Percentiles rank a stretch among this genome's conserved stretches.
Evolutionary conservation across 2,113 vertebrate genomes (phyloP).

Genomic region (Bujurquina vittata): DNA sequence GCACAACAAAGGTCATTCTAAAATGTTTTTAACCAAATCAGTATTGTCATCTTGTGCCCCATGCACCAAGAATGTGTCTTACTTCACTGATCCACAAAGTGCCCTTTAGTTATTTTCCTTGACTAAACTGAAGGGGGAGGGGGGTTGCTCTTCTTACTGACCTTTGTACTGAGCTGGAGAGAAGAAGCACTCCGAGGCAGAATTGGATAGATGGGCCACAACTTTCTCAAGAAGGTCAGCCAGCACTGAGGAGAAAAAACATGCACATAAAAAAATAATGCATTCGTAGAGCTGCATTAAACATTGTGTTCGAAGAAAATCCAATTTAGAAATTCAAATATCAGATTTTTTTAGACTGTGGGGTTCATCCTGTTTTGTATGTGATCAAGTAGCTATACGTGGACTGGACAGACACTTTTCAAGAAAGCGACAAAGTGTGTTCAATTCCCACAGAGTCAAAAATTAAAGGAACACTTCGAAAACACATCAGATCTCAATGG

Average conservation of each 20-base stretch:
- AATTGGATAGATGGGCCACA: constrained; percentile 84
- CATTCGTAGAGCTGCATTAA: background rate
- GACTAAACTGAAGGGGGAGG: background rate
- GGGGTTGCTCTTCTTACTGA: constrained; percentile 71
- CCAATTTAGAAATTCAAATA: background rate
- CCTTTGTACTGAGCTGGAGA: constrained; percentile 81
- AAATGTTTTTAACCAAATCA: background rate
- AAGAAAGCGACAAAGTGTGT: background rate
- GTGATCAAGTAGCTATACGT: background rate
- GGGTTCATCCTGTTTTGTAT: background rate
- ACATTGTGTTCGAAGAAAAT: background rate
- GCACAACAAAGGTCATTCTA: background rate
- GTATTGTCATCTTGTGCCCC: background rate
- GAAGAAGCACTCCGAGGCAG: constrained; percentile 83
- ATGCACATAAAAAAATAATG: background rate
- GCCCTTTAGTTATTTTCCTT: constrained; percentile 24
- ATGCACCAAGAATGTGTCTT: background rate
- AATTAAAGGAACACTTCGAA: no score
- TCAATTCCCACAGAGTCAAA: background rate
- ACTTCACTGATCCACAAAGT: background rate
- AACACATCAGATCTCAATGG: no score
- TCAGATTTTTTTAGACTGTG: background rate
- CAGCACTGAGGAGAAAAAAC: constrained; percentile 80
- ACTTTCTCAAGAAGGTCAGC: constrained; percentile 88
- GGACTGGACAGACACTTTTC: background rate